Conservation (phyloP, 2,797 vertebrate genomes). For the Echeneis naucrates region DNA sequence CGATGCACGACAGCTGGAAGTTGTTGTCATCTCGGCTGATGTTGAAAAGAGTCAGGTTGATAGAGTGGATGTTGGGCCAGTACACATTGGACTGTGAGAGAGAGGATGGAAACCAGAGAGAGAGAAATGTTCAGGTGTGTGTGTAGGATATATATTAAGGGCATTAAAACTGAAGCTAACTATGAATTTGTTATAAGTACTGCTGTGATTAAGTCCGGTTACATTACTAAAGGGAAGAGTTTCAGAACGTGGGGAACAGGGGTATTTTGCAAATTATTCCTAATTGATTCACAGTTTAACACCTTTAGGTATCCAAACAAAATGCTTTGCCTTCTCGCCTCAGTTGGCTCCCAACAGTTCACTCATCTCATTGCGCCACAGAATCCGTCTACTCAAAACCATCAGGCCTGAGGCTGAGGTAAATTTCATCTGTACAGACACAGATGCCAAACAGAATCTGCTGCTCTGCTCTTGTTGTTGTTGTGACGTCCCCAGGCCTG, state of each 20-base stretch:
- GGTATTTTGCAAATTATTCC: constrained; percentile 22
- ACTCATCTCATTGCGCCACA: constrained; percentile 47
- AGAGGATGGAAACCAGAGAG: constrained; percentile 18
- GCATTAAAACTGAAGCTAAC: constrained; percentile 45
- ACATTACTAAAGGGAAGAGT: constrained; percentile 1
- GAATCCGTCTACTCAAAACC: constrained; percentile 42
- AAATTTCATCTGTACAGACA: constrained; percentile 59
- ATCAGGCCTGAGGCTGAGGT: constrained; percentile 40
- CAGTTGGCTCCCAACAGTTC: constrained; percentile 33
- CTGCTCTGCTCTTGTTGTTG: constrained; percentile 56
- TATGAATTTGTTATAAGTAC: constrained; percentile 43
- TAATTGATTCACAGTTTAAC: constrained; percentile 12
- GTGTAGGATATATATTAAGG: constrained; percentile 3
- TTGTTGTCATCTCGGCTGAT: constrained; percentile 96
- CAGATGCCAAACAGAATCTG: constrained; percentile 56
- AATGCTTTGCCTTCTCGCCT: constrained; percentile 7
- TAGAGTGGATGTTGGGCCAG: constrained; percentile 96
- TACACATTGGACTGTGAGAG: constrained; percentile 93
- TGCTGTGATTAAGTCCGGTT: background rate
- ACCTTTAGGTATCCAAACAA: constrained; percentile 16
- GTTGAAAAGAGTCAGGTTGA: constrained; percentile 96
- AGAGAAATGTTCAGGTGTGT: constrained; percentile 2
- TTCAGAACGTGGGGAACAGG: no score
- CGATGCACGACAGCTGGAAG: constrained; percentile 94
- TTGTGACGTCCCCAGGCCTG: constrained; percentile 46